Percentiles rank a stretch among this genome's conserved stretches.
These are phyloP conservation scores for Protobothrops flavoviridis DNA, from an alignment of 2,113 vertebrate genomes.

Conservation along the genomic window DNA sequence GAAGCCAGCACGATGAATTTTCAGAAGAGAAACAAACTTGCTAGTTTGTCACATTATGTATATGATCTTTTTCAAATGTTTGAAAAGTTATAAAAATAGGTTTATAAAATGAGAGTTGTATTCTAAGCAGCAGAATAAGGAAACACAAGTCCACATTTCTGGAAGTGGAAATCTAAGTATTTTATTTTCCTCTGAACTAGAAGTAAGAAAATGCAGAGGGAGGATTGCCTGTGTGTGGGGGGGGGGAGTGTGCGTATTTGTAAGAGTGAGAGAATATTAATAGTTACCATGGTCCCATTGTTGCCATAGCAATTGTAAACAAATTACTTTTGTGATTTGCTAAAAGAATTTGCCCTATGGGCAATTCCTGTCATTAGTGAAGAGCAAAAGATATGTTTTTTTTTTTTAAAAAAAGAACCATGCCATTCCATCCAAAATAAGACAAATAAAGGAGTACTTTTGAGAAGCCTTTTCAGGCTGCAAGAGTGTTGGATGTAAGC, in stretches of 20 bases:
- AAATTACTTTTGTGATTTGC: conserved; percentile 44
- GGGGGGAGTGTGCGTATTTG: neutral
- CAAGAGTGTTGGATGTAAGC: neutral
- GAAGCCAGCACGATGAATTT: neutral
- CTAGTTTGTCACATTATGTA: neutral
- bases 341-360: conserved; percentile 32
- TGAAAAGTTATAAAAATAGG: neutral
- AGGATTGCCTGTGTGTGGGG: neutral
- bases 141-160: conserved; percentile 29
- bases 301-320: conserved; percentile 66
- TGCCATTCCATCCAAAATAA: neutral
- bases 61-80: neutral
- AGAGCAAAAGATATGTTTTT: neutral
- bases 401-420: neutral
- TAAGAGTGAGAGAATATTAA: conserved; percentile 34
- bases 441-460: conserved; percentile 9
- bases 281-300: conserved; percentile 33
- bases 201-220: neutral
- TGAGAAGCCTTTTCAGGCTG: neutral
- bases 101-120: neutral
- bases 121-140: neutral
- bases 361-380: conserved; percentile 14
- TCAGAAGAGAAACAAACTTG: neutral
- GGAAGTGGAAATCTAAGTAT: conserved; percentile 14
- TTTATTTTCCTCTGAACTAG: conserved; percentile 23